Base-by-base conservation (phyloP, 2,888 invertebrate species). In the Minunthozetes semirufus region DNA sequence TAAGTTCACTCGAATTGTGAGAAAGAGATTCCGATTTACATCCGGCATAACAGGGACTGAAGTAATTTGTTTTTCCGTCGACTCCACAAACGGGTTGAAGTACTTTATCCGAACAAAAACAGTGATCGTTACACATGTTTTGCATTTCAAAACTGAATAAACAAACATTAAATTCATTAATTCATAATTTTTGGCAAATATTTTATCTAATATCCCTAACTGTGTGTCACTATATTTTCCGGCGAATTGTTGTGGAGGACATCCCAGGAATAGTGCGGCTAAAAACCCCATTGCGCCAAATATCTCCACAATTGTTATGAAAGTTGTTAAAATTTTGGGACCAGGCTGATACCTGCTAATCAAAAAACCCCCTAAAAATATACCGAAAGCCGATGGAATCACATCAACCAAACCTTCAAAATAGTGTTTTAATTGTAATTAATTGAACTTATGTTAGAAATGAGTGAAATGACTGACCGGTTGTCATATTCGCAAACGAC, bases 41-140 rank as follows among this genome's bases (percentile, higher is more conserved):
- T 0, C 90, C 90, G 1, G 90, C 90, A 79, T 88, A 87, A 81
- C 90, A 91, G 0, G 90, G 89, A 0, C 88, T 89, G 80, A 88
- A 90, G 81, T 86, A 90, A 0, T 88, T 88, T 8, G 84, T 77
- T 3, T 59, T 63, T 11, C 75, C 76, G 33, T 79, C 79, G 13
- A 76, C 48, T 25, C 76, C 76, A 72, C 79, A 79, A 1, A 78
- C 74, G 13, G 79, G 79, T 53, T 77, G 74, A 27, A 78, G 78
- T 15, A 78, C 72, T 22, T 48, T 48, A 19, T 66, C 19, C 6
- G 79, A 76, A 46, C 79, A 79, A 8, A 66, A 72, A 42, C 79
- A 79, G 27, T 42, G 72, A 11, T 38, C 13, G 61, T 61, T 61
- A 27, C 61, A 61, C 15, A 61, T 6, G 29, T 15, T 27, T 15